Evolutionary conservation across 2,888 invertebrate genomes (phyloP).

Genomic region (Drosophila austrosaltans): DNA sequence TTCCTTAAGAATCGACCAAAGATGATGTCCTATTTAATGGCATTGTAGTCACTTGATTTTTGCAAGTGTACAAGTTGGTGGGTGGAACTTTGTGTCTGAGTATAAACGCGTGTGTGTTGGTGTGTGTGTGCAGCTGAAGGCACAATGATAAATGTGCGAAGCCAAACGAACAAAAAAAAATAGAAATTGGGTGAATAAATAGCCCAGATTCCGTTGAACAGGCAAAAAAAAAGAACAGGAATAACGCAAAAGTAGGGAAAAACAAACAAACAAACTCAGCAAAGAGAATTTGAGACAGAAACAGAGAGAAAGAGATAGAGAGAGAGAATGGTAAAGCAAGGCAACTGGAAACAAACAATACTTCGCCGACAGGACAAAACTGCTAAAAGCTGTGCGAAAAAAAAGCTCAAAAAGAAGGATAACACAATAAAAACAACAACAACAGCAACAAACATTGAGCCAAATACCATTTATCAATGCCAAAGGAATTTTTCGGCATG

Average conservation of each 20-base stretch:
- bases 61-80: constrained; percentile 65
- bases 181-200: constrained; percentile 82
- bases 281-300: constrained; percentile 20
- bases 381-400: constrained; percentile 50
- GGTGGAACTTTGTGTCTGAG: constrained; percentile 63
- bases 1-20: constrained; percentile 6
- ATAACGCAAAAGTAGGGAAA: constrained; percentile 3
- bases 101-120: constrained; percentile 1
- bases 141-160: constrained; percentile 76
- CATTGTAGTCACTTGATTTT: constrained; percentile 53
- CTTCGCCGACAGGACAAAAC: constrained; percentile 67
- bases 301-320: not conserved
- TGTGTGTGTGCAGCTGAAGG: constrained; percentile 69
- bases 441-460: constrained; percentile 58
- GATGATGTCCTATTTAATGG: not conserved
- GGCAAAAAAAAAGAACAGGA: constrained; percentile 46
- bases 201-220: constrained; percentile 80
- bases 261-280: constrained; percentile 45
- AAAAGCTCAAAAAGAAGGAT: constrained; percentile 57
- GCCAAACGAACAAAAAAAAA: constrained; percentile 54
- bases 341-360: constrained; percentile 64
- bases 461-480: constrained; percentile 73
- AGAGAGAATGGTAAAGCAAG: constrained; percentile 39
- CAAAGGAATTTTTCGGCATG: constrained; percentile 67
- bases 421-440: constrained; percentile 36